Evolutionary conservation across 2,888 invertebrate genomes (phyloP).

Genomic region (Iphiclides podalirius): DNA sequence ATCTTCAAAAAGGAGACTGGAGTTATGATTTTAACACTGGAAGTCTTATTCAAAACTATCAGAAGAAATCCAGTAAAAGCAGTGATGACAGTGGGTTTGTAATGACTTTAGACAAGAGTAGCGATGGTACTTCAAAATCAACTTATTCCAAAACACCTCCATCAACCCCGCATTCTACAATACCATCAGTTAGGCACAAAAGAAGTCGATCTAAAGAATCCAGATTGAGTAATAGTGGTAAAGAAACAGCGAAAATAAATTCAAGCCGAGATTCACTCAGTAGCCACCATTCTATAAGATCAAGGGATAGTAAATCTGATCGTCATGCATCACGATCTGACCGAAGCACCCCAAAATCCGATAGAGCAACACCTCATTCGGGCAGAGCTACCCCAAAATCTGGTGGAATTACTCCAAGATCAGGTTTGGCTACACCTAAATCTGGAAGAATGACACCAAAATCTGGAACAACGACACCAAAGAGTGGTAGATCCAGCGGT

Average conservation of each 20-base stretch:
- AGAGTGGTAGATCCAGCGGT: conserved; percentile 78
- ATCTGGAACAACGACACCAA: conserved; percentile 74
- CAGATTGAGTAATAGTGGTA: conserved; percentile 59
- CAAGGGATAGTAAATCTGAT: conserved; percentile 73
- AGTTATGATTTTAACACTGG: conserved; percentile 74
- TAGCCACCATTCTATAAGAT: conserved; percentile 74
- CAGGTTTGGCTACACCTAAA: conserved; percentile 68
- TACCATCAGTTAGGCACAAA: conserved; percentile 71
- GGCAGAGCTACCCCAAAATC: conserved; percentile 71
- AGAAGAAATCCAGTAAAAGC: conserved; percentile 75
- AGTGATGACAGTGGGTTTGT: conserved; percentile 76
- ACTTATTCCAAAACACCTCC: conserved; percentile 75
- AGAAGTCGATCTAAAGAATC: conserved; percentile 73
- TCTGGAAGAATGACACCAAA: conserved; percentile 68
- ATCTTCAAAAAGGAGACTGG: conserved; percentile 75
- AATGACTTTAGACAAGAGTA: conserved; percentile 74
- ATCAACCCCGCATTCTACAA: conserved; percentile 68
- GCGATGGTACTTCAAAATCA: conserved; percentile 73
- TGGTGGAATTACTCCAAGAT: conserved; percentile 64
- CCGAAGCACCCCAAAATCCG: conserved; percentile 71
- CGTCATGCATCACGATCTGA: conserved; percentile 71
- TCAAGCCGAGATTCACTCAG: conserved; percentile 75
- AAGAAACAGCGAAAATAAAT: conserved; percentile 57
- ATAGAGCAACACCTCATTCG: conserved; percentile 65
- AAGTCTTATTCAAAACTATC: conserved; percentile 73